Percentiles rank a stretch among this genome's conserved stretches.
Evolutionary conservation across 1,140 invertebrate species (phyloP).

Genomic region (Euwallacea similis): DNA sequence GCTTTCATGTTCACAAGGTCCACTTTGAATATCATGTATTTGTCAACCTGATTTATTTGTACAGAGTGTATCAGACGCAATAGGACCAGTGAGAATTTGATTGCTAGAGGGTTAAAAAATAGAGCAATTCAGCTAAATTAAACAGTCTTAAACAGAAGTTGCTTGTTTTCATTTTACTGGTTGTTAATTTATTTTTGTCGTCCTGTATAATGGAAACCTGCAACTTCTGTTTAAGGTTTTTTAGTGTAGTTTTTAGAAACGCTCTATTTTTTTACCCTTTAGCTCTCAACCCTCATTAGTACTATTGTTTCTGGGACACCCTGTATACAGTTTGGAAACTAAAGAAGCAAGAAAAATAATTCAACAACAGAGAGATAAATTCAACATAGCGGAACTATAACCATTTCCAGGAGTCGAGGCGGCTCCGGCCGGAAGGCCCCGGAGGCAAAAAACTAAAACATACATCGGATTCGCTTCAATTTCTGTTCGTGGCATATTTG

Average conservation of each 20-base stretch:
- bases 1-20: neutral
- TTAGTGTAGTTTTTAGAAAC: too few species aligned
- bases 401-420: conserved; percentile 7
- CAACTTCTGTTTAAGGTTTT: too few species aligned
- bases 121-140: too few species aligned
- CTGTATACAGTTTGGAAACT: neutral
- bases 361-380: neutral
- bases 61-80: neutral
- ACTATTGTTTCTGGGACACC: too few species aligned
- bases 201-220: too few species aligned
- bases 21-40: neutral
- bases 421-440: conserved; percentile 4
- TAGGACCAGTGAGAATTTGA: too few species aligned
- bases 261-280: too few species aligned
- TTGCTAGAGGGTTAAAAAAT: too few species aligned
- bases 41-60: neutral
- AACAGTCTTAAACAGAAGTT: too few species aligned
- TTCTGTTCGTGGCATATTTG: conserved; percentile 54
- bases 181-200: too few species aligned
- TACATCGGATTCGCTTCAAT: conserved; percentile 54
- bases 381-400: conserved; percentile 10
- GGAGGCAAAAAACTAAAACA: conserved; percentile 51
- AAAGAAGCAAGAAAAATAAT: neutral
- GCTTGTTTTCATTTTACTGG: too few species aligned
- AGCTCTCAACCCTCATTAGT: too few species aligned